These are phyloP conservation scores for Ginglymostoma cirratum DNA, from an alignment of 2,113 vertebrate species.

Conservation along the genomic window DNA sequence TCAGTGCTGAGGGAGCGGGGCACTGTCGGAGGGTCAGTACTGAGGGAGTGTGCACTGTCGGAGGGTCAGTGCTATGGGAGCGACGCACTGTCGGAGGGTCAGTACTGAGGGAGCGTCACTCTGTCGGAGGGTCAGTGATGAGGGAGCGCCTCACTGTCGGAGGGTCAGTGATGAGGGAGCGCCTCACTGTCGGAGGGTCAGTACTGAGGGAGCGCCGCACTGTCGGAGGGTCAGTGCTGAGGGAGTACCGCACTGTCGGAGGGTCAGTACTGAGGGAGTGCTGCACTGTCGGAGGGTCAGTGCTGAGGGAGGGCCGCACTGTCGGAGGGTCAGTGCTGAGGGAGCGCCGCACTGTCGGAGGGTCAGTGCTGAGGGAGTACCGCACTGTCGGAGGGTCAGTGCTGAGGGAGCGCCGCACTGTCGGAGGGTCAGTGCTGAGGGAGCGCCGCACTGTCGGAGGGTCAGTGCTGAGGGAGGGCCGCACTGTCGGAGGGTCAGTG, in stretches of 20 bases:
- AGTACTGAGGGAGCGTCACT: neutral
- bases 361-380: neutral
- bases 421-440: neutral
- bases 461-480: too few relatives aligned
- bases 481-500: neutral
- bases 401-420: neutral
- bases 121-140: neutral
- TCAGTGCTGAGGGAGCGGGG: neutral
- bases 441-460: too few relatives aligned
- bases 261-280: too few relatives aligned
- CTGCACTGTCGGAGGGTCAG: neutral
- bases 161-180: neutral
- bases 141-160: too few relatives aligned
- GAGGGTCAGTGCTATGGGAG: too few relatives aligned
- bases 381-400: neutral
- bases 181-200: neutral
- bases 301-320: neutral
- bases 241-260: neutral
- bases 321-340: too few relatives aligned
- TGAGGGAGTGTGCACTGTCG: too few relatives aligned
- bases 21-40: neutral
- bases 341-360: too few relatives aligned
- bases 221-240: neutral
- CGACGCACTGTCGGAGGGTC: neutral
- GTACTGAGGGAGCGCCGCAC: too few relatives aligned